phyloP scores from a whole-genome alignment of 2,888 invertebrate genomes.

The Tolmerus cingulatus region DNA sequence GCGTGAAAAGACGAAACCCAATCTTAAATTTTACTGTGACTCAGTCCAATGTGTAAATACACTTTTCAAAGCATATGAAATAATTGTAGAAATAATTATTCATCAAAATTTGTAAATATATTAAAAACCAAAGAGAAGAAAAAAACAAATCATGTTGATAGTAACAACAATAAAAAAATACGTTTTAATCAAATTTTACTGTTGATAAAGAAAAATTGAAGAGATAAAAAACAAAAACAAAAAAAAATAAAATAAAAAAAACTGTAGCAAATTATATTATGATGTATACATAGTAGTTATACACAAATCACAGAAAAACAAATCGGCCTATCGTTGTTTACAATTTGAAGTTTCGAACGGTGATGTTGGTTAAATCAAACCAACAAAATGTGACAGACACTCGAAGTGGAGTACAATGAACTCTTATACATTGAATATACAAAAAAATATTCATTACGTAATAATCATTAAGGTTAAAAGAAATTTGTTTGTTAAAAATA shows the following conservation, averaged over 20 bases:
- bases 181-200: slow-evolving; percentile 38
- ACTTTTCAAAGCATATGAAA: not conserved
- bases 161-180: not conserved
- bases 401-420: not conserved
- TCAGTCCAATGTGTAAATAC: not conserved
- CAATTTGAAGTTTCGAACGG: not conserved
- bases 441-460: not conserved
- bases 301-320: not conserved
- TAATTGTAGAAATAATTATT: not conserved
- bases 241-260: not conserved
- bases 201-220: not conserved
- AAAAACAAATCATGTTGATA: slow-evolving; percentile 17
- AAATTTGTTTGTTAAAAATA: slow-evolving; percentile 25
- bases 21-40: not conserved
- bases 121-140: slow-evolving; percentile 12
- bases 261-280: not conserved
- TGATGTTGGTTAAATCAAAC: not conserved
- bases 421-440: slow-evolving; percentile 18
- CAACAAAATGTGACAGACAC: not conserved
- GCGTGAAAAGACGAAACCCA: not conserved
- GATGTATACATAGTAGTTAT: not conserved
- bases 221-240: not conserved
- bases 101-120: slow-evolving; percentile 4
- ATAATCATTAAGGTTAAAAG: not conserved
- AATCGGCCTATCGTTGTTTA: slow-evolving; percentile 27